phyloP scores from a whole-genome alignment of 2,113 vertebrate species.

The Calonectris borealis region DNA sequence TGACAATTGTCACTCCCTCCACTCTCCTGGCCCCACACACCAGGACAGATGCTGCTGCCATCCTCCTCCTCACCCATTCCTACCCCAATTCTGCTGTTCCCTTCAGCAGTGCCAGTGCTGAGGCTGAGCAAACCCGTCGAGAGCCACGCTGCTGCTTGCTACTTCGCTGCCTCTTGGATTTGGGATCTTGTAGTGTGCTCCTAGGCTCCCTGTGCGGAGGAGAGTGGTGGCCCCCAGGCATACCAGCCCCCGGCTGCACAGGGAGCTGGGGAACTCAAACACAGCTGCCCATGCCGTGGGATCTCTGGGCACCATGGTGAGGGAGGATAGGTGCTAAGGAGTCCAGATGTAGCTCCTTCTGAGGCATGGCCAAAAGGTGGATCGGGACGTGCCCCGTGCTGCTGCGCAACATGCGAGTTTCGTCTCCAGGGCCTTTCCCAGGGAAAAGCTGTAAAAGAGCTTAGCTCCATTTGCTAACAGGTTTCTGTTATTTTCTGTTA shows the following conservation, averaged over 20 bases:
- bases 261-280: neutral
- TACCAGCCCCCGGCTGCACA: neutral
- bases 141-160: neutral
- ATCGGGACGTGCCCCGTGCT: neutral
- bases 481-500: neutral
- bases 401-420: neutral
- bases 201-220: neutral
- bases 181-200: neutral
- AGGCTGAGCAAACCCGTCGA: neutral
- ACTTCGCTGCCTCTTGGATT: neutral
- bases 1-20: neutral
- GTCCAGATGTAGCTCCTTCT: neutral
- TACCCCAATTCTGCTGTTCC: neutral
- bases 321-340: neutral
- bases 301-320: neutral
- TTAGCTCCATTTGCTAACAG: neutral
- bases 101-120: neutral
- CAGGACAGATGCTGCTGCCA: neutral
- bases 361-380: neutral
- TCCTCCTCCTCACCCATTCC: neutral
- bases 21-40: neutral
- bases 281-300: rapidly evolving
- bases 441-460: neutral
- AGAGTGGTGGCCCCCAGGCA: rapidly evolving
- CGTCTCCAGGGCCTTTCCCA: neutral